Conservation (phyloP, 2,888 invertebrate species). For the Scaptomyza flava region DNA sequence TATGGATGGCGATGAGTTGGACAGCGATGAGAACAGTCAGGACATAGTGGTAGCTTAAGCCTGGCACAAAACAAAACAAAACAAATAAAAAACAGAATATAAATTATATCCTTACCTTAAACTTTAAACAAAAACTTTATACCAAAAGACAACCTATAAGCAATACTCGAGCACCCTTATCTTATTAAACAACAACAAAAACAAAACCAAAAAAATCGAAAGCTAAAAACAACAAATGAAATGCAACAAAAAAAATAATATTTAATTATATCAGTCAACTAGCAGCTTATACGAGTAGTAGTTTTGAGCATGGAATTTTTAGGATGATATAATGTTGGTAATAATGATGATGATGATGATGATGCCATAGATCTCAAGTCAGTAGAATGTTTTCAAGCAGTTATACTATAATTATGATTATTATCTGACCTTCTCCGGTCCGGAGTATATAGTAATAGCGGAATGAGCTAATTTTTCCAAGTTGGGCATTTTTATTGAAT, state of each 20-base stretch:
- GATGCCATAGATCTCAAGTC: conserved; percentile 63
- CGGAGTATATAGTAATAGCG: conserved; percentile 45
- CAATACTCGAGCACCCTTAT: conserved; percentile 75
- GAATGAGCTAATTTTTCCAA: conserved; percentile 43
- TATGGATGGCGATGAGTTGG: conserved; percentile 73
- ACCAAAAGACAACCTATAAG: conserved; percentile 66
- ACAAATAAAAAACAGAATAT: too few species aligned
- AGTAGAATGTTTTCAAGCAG: conserved; percentile 61
- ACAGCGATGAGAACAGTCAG: conserved; percentile 83
- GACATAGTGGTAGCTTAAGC: conserved; percentile 83
- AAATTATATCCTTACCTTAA: conserved; percentile 30
- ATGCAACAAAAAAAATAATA: conserved; percentile 2
- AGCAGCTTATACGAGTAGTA: conserved; percentile 68
- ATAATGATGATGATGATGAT: conserved; percentile 6
- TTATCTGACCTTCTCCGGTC: conserved; percentile 51
- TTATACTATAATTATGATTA: conserved; percentile 40
- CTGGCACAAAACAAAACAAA: neutral
- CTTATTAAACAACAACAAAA: conserved; percentile 42
- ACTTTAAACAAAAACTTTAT: conserved; percentile 51
- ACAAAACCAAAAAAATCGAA: neutral
- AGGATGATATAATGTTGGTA: conserved; percentile 35
- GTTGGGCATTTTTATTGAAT: conserved; percentile 60
- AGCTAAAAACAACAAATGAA: conserved; percentile 8
- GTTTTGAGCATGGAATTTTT: conserved; percentile 54
- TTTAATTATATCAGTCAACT: conserved; percentile 47